A percentile compares a stretch with the other conserved stretches of the same genome.
Evolutionary conservation across 2,888 invertebrate genomes (phyloP).

Genomic region (Conops quadrifasciatus): DNA sequence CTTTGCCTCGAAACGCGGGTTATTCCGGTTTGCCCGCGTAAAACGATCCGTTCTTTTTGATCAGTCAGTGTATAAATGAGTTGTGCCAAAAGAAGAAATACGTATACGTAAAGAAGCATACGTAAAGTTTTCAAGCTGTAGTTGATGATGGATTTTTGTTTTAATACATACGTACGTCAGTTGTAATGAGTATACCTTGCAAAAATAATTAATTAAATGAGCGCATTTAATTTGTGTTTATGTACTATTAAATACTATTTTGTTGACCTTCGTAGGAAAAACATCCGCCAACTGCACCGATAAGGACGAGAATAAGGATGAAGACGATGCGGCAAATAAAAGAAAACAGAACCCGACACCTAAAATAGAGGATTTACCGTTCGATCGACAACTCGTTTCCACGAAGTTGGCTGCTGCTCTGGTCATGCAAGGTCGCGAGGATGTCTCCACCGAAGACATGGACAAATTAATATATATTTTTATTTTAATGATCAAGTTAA

Average conservation of each 20-base stretch:
- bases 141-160: too few species aligned
- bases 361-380: constrained; percentile 69
- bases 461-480: constrained; percentile 83
- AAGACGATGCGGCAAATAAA: constrained; percentile 7
- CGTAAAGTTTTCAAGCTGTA: not conserved
- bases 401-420: constrained; percentile 83
- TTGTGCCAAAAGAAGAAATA: constrained; percentile 30
- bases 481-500: constrained; percentile 74
- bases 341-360: constrained; percentile 7
- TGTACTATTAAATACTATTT: constrained; percentile 22
- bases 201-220: constrained; percentile 8
- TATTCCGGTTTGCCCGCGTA: constrained; percentile 16
- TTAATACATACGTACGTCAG: too few species aligned
- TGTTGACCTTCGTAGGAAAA: constrained; percentile 28
- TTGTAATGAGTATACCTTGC: constrained; percentile 25
- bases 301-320: not conserved
- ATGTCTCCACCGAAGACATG: constrained; percentile 80
- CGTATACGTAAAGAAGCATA: constrained; percentile 7
- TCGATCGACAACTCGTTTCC: constrained; percentile 82
- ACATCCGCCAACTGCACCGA: constrained; percentile 13
- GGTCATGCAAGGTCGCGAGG: constrained; percentile 80
- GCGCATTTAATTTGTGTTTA: not conserved
- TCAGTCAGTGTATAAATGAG: constrained; percentile 31
- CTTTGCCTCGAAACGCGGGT: too few species aligned
- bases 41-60: constrained; percentile 21